Base-by-base conservation (phyloP, 2,888 invertebrate species). In the Melieria crassipennis region DNA sequence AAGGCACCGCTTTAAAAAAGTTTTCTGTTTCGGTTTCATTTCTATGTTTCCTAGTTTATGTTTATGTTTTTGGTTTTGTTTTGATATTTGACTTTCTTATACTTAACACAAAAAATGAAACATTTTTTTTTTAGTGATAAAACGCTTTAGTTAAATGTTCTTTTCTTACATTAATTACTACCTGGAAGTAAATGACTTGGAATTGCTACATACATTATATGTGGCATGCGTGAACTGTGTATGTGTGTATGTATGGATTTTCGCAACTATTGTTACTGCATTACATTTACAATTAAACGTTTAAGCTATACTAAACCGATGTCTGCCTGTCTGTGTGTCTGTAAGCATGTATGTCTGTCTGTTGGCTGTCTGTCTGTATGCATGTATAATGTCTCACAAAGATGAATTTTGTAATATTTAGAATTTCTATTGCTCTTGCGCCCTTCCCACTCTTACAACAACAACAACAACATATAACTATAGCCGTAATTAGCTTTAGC, bases 121-220 rank as follows among this genome's bases (percentile, higher is more conserved):
- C 13, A 48, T 6, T 46, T 9, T 62, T 48, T 16, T 61, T 64
- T 63, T 66, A 66, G 66, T 71, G 65, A 62, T 62, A 65, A 66
- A 55, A 55, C 57, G 65, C 68, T 69, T 70, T 70, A 66, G 70
- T 70, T 65, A 66, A 71, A 62, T 66, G 50, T 69, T 52, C 43
- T 52, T 11, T 50, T 63, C 52, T 52, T n/a, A 47, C 60, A 50
- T 42, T 60, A 67, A 67, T 11, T 7, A 60, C 30, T 60, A 30
- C n/a, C 43, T 50, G 60, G 43, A 10, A 50, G 50, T 42, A 60
- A 42, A 6, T 65, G 43, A 30, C 30, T n/a, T 61, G 46, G 5
- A 46, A 16, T 45, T 13, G 55, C 55, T 56, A 56, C 52, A 56
- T 50, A 13, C 5, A n/a, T 52, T 52, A 50, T 50, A 30, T 58